These are phyloP conservation scores for Tribolium freemani DNA, from an alignment of 2,888 invertebrate species.

Conservation along the genomic window DNA sequence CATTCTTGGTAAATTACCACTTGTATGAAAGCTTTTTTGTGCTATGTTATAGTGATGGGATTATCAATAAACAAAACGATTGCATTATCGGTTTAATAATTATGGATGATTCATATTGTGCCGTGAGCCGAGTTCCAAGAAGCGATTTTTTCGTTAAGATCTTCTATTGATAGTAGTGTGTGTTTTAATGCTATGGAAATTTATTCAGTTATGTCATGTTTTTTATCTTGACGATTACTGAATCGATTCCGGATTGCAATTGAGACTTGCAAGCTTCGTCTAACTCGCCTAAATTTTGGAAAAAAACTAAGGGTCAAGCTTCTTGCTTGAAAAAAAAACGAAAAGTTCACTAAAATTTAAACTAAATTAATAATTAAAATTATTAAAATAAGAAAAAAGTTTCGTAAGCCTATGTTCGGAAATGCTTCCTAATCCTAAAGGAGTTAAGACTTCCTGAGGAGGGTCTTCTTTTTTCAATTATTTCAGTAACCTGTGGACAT, in stretches of 20 bases:
- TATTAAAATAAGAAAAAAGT: too few relatives aligned
- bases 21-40: background rate
- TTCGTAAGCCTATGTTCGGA: too few relatives aligned
- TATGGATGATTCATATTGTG: conserved; percentile 9
- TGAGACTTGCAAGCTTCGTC: background rate
- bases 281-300: too few relatives aligned
- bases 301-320: too few relatives aligned
- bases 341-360: too few relatives aligned
- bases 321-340: too few relatives aligned
- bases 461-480: too few relatives aligned
- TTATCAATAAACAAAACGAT: conserved; percentile 6
- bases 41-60: background rate
- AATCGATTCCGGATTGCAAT: conserved; percentile 2
- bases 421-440: too few relatives aligned
- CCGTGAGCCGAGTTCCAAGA: conserved; percentile 8
- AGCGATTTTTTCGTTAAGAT: background rate
- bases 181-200: conserved; percentile 5
- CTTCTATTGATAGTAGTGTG: conserved; percentile 5
- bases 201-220: conserved; percentile 14
- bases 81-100: conserved; percentile 10
- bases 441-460: too few relatives aligned
- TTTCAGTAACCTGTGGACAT: too few relatives aligned
- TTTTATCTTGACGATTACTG: background rate
- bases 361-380: too few relatives aligned
- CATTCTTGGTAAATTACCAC: conserved; percentile 32